phyloP scores from a whole-genome alignment of 2,797 vertebrate species.

The Nannoperca obscura region DNA sequence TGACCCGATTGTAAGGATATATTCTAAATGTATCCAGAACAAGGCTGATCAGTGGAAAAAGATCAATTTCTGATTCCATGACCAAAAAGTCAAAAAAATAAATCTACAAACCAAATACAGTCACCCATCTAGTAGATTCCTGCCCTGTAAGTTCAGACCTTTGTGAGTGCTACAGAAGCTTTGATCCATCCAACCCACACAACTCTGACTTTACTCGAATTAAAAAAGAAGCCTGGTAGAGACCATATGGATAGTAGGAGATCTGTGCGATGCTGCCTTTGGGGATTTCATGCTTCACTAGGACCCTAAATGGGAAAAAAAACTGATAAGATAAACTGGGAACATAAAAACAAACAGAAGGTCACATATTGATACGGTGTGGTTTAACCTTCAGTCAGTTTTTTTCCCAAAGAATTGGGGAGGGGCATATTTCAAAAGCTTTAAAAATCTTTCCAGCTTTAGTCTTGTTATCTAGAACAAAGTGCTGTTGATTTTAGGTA shows the following conservation, averaged over 20 bases:
- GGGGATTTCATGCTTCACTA: not conserved
- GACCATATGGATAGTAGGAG: slow-evolving; percentile 3
- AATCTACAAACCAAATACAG: not conserved
- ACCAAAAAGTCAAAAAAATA: too few species aligned
- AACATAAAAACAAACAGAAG: not conserved
- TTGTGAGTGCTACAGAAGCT: not conserved
- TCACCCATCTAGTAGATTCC: not conserved
- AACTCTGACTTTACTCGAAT: not conserved
- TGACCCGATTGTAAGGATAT: too few species aligned
- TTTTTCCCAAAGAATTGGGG: not conserved
- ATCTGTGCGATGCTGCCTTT: not conserved
- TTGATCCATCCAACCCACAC: not conserved
- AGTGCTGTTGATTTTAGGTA: slow-evolving; percentile 24
- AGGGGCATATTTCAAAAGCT: not conserved
- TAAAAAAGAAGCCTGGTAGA: not conserved
- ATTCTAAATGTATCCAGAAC: not conserved
- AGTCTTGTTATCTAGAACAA: slow-evolving; percentile 16
- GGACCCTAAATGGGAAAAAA: not conserved
- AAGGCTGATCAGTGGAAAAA: not conserved
- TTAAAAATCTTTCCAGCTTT: not conserved
- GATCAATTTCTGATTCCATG: not conserved
- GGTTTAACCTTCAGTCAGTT: slow-evolving; percentile 7
- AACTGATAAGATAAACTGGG: not conserved
- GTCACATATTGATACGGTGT: not conserved
- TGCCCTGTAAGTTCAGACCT: not conserved